These are phyloP conservation scores for Heterodera filipjevi DNA, from an alignment of 2,888 invertebrate species.

Conservation along the genomic window DNA sequence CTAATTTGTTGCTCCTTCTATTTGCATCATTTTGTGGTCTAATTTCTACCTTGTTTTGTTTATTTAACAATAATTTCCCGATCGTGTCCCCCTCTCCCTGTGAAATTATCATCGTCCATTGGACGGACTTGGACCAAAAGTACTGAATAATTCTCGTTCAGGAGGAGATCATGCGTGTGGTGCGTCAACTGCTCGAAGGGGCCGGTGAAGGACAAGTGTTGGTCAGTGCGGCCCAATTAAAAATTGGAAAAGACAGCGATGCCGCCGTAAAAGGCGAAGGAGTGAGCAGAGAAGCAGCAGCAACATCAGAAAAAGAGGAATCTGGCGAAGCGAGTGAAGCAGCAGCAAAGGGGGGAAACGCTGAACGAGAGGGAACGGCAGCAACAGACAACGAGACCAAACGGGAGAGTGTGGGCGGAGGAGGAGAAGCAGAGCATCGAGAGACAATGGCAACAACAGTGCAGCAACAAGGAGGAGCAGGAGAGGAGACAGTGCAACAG, in stretches of 20 bases:
- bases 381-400: background rate
- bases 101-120: too few species aligned
- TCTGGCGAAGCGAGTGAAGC: background rate
- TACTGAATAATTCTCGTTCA: too few species aligned
- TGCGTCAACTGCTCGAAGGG: conserved; percentile 1
- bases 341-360: background rate
- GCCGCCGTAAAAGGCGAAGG: background rate
- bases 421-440: background rate
- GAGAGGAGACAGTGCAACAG: background rate
- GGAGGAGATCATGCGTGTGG: conserved; percentile 6
- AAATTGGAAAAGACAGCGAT: background rate
- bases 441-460: too few species aligned
- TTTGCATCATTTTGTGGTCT: too few species aligned
- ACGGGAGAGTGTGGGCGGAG: background rate
- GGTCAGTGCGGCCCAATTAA: conserved; percentile 4
- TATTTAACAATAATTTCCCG: too few species aligned
- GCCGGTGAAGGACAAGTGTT: conserved; percentile 12
- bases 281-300: background rate
- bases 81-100: too few species aligned
- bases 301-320: too few species aligned
- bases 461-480: too few species aligned
- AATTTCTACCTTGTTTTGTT: too few species aligned
- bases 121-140: too few species aligned
- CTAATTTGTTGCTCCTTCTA: too few species aligned
- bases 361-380: background rate